A percentile compares a stretch with the other conserved stretches of the same genome.
These are phyloP conservation scores for Scopus umbretta DNA, from an alignment of 2,113 vertebrate species.

Conservation along the genomic window DNA sequence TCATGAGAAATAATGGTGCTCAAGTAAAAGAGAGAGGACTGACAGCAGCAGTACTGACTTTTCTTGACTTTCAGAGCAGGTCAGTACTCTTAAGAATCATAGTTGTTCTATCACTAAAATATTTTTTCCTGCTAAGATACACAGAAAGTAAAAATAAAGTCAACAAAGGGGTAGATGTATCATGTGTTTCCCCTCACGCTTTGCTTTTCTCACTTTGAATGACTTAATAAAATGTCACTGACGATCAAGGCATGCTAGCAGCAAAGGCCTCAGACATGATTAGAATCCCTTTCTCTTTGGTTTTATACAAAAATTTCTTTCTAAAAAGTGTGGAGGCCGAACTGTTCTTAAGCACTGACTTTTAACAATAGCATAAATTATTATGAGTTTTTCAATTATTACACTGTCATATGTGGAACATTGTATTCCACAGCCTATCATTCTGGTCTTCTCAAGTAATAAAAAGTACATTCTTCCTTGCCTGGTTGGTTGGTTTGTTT, in stretches of 20 bases:
- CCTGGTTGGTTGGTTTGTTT: no score
- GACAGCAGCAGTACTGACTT: no score
- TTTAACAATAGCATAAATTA: not conserved
- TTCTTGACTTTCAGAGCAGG: not conserved
- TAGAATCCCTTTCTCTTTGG: not conserved
- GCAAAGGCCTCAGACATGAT: not conserved
- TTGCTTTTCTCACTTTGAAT: not conserved
- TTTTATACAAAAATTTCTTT: not conserved
- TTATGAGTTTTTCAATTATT: not conserved
- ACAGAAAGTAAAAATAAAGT: not conserved
- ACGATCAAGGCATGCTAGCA: not conserved
- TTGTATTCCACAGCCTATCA: not conserved
- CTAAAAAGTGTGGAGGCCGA: not conserved
- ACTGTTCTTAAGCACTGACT: not conserved
- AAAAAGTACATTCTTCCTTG: not conserved
- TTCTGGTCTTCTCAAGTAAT: not conserved
- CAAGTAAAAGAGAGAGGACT: not conserved
- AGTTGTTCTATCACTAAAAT: not conserved
- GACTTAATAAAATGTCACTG: not conserved
- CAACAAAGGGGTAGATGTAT: not conserved
- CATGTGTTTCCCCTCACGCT: not conserved
- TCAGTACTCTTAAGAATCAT: not conserved
- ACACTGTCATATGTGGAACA: not conserved
- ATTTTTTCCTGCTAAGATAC: not conserved
- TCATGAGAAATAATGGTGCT: not conserved